phyloP scores from a whole-genome alignment of 37 sponge, comb jelly and placozoan species.

The Cladorhizidae sp. region DNA sequence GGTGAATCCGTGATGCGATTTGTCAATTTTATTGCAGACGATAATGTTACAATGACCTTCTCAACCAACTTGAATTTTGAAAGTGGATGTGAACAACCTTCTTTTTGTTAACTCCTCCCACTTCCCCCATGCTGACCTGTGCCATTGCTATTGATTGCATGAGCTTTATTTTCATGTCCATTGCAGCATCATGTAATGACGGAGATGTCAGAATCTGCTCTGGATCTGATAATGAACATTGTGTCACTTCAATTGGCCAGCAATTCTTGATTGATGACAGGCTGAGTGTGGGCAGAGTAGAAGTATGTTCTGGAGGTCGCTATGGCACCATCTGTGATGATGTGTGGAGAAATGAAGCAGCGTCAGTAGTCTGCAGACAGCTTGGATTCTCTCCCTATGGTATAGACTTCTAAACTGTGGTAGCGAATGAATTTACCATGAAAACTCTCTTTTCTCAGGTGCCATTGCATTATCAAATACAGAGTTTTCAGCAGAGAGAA shows the following conservation, averaged over 20 bases:
- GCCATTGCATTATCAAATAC: constrained; percentile 5
- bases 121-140: too few species aligned
- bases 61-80: too few species aligned
- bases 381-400: constrained; percentile 47
- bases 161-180: not conserved
- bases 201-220: constrained; percentile 16
- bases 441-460: not conserved
- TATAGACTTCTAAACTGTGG: not conserved
- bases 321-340: constrained; percentile 45
- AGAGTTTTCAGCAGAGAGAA: constrained; percentile 2
- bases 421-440: not conserved
- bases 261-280: constrained; percentile 18
- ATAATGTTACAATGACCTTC: too few species aligned
- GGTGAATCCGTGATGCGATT: not conserved
- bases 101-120: too few species aligned
- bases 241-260: not conserved
- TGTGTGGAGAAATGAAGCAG: constrained; percentile 27
- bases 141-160: not conserved
- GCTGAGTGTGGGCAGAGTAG: constrained; percentile 47
- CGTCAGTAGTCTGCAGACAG: constrained; percentile 39
- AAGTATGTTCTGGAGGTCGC: constrained; percentile 33
- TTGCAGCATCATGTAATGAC: too few species aligned
- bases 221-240: constrained; percentile 2
- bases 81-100: not conserved
- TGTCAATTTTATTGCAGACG: not conserved